A percentile compares a stretch with the other conserved stretches of the same genome.
Conservation (phyloP, 2,113 vertebrate genomes). For the Cichladusa arquata region DNA sequence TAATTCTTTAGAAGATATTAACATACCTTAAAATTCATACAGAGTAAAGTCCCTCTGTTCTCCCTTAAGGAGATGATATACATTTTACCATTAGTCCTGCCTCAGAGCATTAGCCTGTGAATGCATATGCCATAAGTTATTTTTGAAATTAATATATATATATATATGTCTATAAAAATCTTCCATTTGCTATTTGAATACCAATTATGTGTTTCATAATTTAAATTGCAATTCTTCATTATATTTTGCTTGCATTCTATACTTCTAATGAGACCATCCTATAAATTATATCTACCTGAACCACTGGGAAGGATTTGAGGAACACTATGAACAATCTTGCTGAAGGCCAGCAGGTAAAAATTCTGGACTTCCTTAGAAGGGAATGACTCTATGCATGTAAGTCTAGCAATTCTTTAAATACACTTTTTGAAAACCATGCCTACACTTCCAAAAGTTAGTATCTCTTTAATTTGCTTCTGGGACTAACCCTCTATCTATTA, state of each 20-base stretch:
- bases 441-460: background rate
- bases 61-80: background rate
- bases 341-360: background rate
- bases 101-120: background rate
- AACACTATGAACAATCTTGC: background rate
- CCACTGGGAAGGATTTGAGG: background rate
- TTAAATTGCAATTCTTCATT: background rate
- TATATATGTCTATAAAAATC: background rate
- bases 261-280: background rate
- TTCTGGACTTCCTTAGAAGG: background rate
- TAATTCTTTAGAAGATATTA: background rate
- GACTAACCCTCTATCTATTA: background rate
- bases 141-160: background rate
- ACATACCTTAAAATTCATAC: background rate
- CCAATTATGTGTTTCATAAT: background rate
- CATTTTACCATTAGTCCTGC: background rate
- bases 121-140: background rate
- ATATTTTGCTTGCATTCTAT: background rate
- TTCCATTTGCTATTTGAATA: background rate
- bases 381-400: background rate
- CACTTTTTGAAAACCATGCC: background rate
- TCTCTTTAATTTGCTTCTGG: background rate
- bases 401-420: background rate
- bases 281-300: background rate
- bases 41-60: background rate